phyloP scores from a whole-genome alignment of 1,140 invertebrate genomes.

The Chrysopa pallens region DNA sequence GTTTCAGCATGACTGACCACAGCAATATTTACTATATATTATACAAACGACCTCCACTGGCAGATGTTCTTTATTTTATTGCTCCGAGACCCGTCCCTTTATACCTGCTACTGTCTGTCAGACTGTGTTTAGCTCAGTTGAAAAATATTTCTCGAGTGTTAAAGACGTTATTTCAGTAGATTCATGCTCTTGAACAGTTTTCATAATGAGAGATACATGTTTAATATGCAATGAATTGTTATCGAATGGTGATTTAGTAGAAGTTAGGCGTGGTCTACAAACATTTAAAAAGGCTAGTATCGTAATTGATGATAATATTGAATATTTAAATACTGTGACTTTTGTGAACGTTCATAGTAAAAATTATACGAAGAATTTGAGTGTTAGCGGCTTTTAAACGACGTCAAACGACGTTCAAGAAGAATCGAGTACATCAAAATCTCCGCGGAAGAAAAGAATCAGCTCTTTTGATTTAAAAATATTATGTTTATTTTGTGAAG shows the following conservation, averaged over 20 bases:
- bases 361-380: constrained; percentile 3
- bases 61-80: too few relatives aligned
- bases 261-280: constrained; percentile 1
- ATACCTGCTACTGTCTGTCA: constrained; percentile 2
- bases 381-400: not conserved
- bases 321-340: constrained; percentile 2
- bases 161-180: constrained; percentile 2
- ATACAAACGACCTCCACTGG: too few relatives aligned
- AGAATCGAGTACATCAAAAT: not conserved
- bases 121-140: constrained; percentile 1
- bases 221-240: constrained; percentile 5
- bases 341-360: constrained; percentile 2
- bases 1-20: too few relatives aligned
- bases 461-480: constrained; percentile 2
- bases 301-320: too few relatives aligned
- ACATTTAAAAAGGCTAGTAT: constrained; percentile 1
- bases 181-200: constrained; percentile 1
- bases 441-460: constrained; percentile 2
- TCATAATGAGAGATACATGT: constrained; percentile 3
- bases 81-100: not conserved
- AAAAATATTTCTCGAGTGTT: constrained; percentile 2
- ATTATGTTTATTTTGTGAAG: not conserved
- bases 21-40: too few relatives aligned
- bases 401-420: too few relatives aligned
- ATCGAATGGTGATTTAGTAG: not conserved